phyloP scores from a whole-genome alignment of 1,140 invertebrate genomes.

The Drosophila pectinifera region DNA sequence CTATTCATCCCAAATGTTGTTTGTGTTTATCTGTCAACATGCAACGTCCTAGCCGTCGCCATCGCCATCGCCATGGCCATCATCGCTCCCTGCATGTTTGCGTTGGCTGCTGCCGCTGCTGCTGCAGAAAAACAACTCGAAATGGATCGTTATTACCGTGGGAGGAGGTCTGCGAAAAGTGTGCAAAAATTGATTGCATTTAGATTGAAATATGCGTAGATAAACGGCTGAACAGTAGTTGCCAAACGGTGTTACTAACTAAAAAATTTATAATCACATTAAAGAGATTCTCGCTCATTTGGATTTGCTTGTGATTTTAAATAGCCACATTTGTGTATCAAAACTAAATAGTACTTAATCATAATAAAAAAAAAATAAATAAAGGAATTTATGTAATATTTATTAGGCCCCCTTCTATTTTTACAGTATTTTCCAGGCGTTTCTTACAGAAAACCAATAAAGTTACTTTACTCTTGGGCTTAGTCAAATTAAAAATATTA shows the following conservation, averaged over 20 bases:
- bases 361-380: background rate
- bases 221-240: background rate
- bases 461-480: no score
- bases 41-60: conserved; percentile 64
- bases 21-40: conserved; percentile 82
- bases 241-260: no score
- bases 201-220: conserved; percentile 1
- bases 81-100: conserved; percentile 47
- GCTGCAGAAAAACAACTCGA: conserved; percentile 27
- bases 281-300: background rate
- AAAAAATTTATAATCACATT: background rate
- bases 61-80: conserved; percentile 34
- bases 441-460: no score
- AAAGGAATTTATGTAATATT: background rate
- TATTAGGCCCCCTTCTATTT: background rate
- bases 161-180: conserved; percentile 1
- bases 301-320: no score
- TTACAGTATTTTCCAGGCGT: background rate
- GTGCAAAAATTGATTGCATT: background rate
- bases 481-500: no score
- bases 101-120: conserved; percentile 12
- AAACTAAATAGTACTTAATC: background rate
- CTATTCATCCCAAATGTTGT: conserved; percentile 75
- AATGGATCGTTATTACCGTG: conserved; percentile 37
- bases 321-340: no score